Evolutionary conservation across 1,140 invertebrate species (phyloP), one percentile per base, ranked within the genome.

Genomic region (Harlomillsia oculata): DNA sequence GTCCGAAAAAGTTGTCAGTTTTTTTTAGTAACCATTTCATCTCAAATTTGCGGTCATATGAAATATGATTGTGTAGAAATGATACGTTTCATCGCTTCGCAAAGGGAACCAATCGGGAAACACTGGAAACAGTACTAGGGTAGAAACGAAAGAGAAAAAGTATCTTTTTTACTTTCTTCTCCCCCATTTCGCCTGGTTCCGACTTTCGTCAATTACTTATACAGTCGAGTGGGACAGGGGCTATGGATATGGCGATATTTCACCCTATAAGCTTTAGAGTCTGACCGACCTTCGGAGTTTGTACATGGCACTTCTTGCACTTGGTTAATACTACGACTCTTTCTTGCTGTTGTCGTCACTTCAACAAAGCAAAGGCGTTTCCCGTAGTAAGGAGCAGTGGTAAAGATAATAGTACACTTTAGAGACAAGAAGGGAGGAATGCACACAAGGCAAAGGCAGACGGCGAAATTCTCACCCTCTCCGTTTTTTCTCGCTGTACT

Each of bases 381-480:
- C 45, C 45, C 29, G 30, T 48, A 18, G 30, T 32, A 32, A n/a
- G n/a, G 32, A 34, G 32, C 8, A n/a, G n/a, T 8, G n/a, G 32
- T 9, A n/a, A 14, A 30, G 25, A 48, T 28, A 30, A 30, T 48
- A 30, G 45, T 8, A 32, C 34, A 16, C 1, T 26, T 26, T 26
- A 13, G 43, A n/a, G n/a, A n/a, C n/a, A n/a, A n/a, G n/a, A n/a
- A n/a, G n/a, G n/a, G n/a, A n/a, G n/a, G n/a, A n/a, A n/a, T n/a
- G n/a, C n/a, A n/a, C n/a, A n/a, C n/a, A n/a, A n/a, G n/a, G n/a
- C n/a, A n/a, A n/a, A n/a, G 37, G 21, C 39, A 53, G 51, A 53
- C 25, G 51, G 51, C 26, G 34, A n/a, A 53, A 53, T 53, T 53
- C 51, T 53, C 51, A 53, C 51, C 51, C 51, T 53, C 39, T 40